These are phyloP conservation scores for Cyclophora albipunctata DNA, from an alignment of 2,888 invertebrate species.

Conservation along the genomic window DNA sequence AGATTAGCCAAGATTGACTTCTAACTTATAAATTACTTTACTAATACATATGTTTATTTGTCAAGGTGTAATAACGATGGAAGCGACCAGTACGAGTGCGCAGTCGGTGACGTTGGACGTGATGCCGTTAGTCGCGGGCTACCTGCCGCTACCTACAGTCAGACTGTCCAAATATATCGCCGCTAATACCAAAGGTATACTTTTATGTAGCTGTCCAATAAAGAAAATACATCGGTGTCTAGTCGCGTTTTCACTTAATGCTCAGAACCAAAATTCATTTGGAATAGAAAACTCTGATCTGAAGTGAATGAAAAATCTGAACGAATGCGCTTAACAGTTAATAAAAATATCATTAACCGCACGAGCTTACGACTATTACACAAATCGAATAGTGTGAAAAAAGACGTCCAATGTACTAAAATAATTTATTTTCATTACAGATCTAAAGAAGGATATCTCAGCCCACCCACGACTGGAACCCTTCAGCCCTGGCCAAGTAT, in stretches of 20 bases:
- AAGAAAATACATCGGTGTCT: too few species aligned
- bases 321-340: not conserved
- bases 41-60: too few species aligned
- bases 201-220: too few species aligned
- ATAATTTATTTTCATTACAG: conserved; percentile 23
- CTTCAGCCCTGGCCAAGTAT: conserved; percentile 93
- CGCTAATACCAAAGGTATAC: conserved; percentile 76
- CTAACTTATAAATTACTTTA: too few species aligned
- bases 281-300: too few species aligned
- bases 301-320: too few species aligned
- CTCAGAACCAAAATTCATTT: too few species aligned
- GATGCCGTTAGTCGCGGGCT: conserved; percentile 94
- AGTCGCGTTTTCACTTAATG: too few species aligned
- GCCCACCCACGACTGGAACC: conserved; percentile 88
- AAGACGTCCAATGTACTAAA: too few species aligned
- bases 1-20: too few species aligned
- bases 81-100: conserved; percentile 75
- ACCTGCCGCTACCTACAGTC: conserved; percentile 90
- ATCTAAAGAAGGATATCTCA: conserved; percentile 62
- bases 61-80: conserved; percentile 81
- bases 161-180: conserved; percentile 92
- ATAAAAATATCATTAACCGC: not conserved
- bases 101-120: conserved; percentile 90
- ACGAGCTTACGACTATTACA: not conserved
- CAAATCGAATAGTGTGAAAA: not conserved